These are phyloP conservation scores for Nemotelus nigrinus DNA, from an alignment of 2,888 invertebrate genomes.

Conservation along the genomic window DNA sequence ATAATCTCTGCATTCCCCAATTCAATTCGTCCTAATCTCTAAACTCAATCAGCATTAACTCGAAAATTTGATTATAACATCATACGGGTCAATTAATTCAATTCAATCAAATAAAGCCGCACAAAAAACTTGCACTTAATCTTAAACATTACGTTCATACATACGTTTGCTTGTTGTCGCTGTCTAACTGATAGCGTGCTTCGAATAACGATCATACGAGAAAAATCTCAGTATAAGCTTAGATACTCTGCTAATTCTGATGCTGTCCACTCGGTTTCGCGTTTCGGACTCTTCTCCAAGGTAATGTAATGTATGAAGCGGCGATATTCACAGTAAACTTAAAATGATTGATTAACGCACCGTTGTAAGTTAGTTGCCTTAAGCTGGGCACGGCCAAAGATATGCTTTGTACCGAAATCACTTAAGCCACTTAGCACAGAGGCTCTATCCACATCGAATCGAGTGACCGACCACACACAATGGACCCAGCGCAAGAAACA, in stretches of 20 bases:
- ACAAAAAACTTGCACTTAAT: not conserved
- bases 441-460: not conserved
- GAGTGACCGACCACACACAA: not conserved
- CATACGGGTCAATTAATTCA: slow-evolving; percentile 11
- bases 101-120: not conserved
- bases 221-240: no score
- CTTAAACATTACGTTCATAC: not conserved
- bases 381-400: not conserved
- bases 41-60: no score
- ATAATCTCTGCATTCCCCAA: no score
- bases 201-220: no score
- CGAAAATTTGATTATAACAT: not conserved
- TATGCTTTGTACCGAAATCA: slow-evolving; percentile 12
- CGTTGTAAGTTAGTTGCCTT: no score
- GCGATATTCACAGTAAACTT: no score
- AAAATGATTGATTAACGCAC: slow-evolving; percentile 15
- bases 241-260: no score
- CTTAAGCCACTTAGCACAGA: slow-evolving; percentile 24
- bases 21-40: no score
- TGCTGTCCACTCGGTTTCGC: no score
- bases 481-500: not conserved
- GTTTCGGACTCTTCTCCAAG: no score
- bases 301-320: no score
- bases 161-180: not conserved
- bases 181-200: no score